Base-by-base conservation (phyloP, 2,113 vertebrate genomes). In the Oreotrochilus melanogaster region DNA sequence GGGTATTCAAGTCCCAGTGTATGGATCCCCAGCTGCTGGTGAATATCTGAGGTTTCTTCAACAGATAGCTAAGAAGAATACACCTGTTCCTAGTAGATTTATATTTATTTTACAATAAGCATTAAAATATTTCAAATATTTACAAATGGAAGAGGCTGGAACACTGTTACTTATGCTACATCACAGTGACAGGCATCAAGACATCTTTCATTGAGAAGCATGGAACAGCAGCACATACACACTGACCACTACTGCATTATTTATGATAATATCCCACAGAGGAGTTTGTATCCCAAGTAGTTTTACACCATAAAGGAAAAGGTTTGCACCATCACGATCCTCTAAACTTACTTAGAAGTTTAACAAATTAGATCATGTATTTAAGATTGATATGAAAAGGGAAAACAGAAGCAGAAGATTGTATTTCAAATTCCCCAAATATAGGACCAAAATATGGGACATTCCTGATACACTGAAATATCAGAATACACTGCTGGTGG, bases 151-250 rank as follows among this genome's bases (percentile, higher is more conserved):
- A 66, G 85, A 56, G 1, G 2, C 19, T 9, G 43, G 75, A 85
- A 83, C 33, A 7, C 7, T 27, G n/a, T 23, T 60, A 9, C 39
- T 33, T 43, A 4, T 8, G 0, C 42, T 47, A 25, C 37, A 2
- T 8, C 39, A 58, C 8, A 75, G 8, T 48, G 37, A n/a, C 15
- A 39, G 21, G 30, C n/a, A 45, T 48, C 0, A 0, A 92, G 12
- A 65, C 6, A 3, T 48, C 19, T 84, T 47, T 87, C 35, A 30
- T 0, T 78, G 58, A 51, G 56, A 62, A 78, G 7, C 3, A 1
- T 42, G 17, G 11, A 22, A 42, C 12, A 75, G 17, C 28, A 71
- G 30, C 58, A 64, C 25, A 75, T 9, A 33, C 22, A 39, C 2
- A 81, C 39, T 39, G n/a, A 78, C 22, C n/a, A 25, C 30, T 48